A percentile compares a stretch with the other conserved stretches of the same genome.
phyloP scores from a whole-genome alignment of 2,888 invertebrate genomes.

The Gymnosoma rotundatum region DNA sequence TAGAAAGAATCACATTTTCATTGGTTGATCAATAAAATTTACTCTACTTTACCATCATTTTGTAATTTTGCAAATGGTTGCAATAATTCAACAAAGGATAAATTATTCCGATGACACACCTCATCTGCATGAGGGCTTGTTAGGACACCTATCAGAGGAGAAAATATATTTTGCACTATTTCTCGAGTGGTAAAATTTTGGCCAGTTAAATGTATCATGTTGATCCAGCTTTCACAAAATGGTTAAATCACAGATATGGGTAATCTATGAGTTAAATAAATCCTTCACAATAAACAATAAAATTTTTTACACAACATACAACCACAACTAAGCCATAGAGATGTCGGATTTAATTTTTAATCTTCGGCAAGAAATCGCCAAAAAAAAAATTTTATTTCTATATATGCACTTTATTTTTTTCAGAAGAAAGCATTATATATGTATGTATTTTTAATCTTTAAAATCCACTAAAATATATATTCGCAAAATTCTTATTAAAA shows the following conservation, averaged over 20 bases:
- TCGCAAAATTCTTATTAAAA: too few relatives aligned
- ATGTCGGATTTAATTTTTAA: too few relatives aligned
- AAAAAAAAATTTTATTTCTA: too few relatives aligned
- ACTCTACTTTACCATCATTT: constrained; percentile 85
- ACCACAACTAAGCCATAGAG: too few relatives aligned
- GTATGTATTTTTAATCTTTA: too few relatives aligned
- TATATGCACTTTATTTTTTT: too few relatives aligned
- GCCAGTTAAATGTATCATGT: constrained; percentile 83
- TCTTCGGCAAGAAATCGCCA: too few relatives aligned
- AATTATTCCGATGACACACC: constrained; percentile 93
- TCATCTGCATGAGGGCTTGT: constrained; percentile 92
- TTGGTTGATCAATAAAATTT: background rate
- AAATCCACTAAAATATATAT: too few relatives aligned
- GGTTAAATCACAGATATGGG: too few relatives aligned
- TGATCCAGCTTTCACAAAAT: background rate
- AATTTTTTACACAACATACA: too few relatives aligned
- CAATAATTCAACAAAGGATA: constrained; percentile 93
- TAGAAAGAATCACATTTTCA: constrained; percentile 77
- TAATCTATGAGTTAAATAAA: background rate
- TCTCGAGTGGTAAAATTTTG: constrained; percentile 89
- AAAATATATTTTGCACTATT: constrained; percentile 94
- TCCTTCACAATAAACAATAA: too few relatives aligned
- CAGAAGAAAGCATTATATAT: too few relatives aligned
- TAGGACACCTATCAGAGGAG: constrained; percentile 93
- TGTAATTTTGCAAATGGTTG: constrained; percentile 93